Percentiles rank a stretch among this genome's conserved stretches.
phyloP scores from a whole-genome alignment of 2,888 invertebrate species.

The Mesopsocus fuscifrons region DNA sequence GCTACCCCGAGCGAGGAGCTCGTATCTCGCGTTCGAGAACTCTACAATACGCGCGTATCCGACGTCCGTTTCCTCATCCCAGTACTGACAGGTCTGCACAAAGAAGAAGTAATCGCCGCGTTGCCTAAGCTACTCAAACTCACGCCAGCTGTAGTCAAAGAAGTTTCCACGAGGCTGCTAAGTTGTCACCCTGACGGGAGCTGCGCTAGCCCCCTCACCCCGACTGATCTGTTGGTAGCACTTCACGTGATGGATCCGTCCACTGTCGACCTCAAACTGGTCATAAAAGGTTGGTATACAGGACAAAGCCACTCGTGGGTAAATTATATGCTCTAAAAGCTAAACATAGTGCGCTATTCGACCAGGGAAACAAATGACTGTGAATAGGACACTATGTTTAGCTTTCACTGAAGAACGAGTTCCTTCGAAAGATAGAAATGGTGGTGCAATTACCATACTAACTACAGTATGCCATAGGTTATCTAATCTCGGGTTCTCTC shows the following conservation, averaged over 20 bases:
- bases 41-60: constrained; percentile 82
- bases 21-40: constrained; percentile 70
- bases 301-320: neutral
- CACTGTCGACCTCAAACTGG: constrained; percentile 78
- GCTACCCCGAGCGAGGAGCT: constrained; percentile 63
- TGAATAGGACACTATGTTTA: too few species aligned
- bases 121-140: constrained; percentile 86
- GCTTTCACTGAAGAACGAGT: neutral
- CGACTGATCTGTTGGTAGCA: constrained; percentile 76
- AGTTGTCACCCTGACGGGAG: constrained; percentile 44
- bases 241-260: constrained; percentile 78
- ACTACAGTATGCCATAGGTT: neutral
- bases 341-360: too few species aligned
- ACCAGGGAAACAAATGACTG: too few species aligned
- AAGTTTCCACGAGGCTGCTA: constrained; percentile 68
- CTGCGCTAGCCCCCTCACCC: constrained; percentile 54
- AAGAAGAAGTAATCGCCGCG: constrained; percentile 75
- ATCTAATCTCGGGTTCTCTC: constrained; percentile 16
- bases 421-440: constrained; percentile 1
- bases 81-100: constrained; percentile 76
- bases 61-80: constrained; percentile 96
- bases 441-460: neutral
- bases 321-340: too few species aligned
- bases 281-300: constrained; percentile 50
- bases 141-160: constrained; percentile 84